Conservation (phyloP, 1,140 invertebrate species). For the Drosophila carrolli region DNA sequence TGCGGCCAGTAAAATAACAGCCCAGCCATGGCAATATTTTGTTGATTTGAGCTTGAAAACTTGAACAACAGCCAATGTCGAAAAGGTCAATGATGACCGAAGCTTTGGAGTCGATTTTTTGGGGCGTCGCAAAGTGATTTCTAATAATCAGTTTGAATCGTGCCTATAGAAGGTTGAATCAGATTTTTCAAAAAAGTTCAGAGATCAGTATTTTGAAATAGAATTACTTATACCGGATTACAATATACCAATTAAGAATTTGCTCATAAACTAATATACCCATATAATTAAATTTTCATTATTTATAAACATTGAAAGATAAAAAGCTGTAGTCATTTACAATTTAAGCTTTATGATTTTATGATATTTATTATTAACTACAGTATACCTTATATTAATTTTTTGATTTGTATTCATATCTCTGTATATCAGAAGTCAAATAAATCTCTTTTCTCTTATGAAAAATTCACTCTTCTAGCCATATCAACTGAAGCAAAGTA, state of each 20-base stretch:
- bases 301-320: too few relatives aligned
- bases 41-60: constrained; percentile 61
- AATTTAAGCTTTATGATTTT: too few relatives aligned
- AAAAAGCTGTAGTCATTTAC: too few relatives aligned
- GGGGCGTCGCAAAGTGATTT: constrained; percentile 50
- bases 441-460: background rate
- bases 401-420: background rate
- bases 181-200: background rate
- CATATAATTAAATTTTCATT: too few relatives aligned
- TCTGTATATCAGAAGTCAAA: background rate
- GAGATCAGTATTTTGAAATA: too few relatives aligned
- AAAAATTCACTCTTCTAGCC: background rate
- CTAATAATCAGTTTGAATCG: constrained; percentile 35
- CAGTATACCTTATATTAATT: too few relatives aligned
- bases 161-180: constrained; percentile 7
- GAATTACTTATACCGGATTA: too few relatives aligned
- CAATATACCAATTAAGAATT: background rate
- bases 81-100: constrained; percentile 64
- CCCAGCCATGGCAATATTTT: constrained; percentile 23
- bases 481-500: constrained; percentile 9
- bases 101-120: constrained; percentile 27
- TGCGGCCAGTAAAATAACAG: constrained; percentile 33
- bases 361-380: too few relatives aligned
- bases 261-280: too few relatives aligned
- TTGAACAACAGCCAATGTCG: constrained; percentile 28